These are phyloP conservation scores for Tetragonisca angustula DNA, from an alignment of 2,888 invertebrate genomes.

Conservation along the genomic window DNA sequence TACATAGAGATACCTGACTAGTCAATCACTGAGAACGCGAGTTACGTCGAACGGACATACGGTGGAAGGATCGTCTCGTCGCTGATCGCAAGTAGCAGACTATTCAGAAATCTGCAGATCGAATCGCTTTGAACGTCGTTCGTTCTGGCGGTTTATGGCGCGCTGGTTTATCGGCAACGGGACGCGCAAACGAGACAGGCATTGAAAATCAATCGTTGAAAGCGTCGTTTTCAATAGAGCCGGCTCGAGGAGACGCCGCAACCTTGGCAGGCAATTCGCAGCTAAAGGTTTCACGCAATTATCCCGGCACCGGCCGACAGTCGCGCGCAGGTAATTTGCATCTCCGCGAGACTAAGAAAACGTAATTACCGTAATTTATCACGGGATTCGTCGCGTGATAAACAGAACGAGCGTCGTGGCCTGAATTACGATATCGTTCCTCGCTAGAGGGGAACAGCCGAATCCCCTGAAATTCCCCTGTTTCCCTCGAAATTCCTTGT, in stretches of 20 bases:
- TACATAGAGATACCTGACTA: neutral
- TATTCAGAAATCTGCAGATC: conserved; percentile 6
- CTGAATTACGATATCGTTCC: neutral
- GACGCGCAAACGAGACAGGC: conserved; percentile 5
- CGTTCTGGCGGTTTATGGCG: neutral
- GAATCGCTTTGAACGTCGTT: conserved; percentile 2
- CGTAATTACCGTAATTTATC: conserved; percentile 30
- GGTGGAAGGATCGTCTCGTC: neutral
- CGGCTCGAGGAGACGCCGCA: neutral
- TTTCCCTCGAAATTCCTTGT: neutral
- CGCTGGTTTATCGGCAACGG: neutral
- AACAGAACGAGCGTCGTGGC: neutral
- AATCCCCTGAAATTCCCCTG: neutral
- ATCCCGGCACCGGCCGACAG: neutral
- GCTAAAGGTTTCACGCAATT: conserved; percentile 29
- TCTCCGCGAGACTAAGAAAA: conserved; percentile 21
- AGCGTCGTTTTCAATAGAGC: conserved; percentile 15
- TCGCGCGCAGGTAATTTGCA: conserved; percentile 24
- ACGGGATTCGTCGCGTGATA: conserved; percentile 12
- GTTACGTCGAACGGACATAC: neutral
- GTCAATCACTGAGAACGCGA: neutral
- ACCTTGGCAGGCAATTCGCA: conserved; percentile 23
- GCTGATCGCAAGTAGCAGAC: neutral
- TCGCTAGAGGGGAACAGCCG: neutral
- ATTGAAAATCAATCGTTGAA: conserved; percentile 20